Base-by-base conservation (phyloP, 2,113 vertebrate species). In the Xerus inauris region DNA sequence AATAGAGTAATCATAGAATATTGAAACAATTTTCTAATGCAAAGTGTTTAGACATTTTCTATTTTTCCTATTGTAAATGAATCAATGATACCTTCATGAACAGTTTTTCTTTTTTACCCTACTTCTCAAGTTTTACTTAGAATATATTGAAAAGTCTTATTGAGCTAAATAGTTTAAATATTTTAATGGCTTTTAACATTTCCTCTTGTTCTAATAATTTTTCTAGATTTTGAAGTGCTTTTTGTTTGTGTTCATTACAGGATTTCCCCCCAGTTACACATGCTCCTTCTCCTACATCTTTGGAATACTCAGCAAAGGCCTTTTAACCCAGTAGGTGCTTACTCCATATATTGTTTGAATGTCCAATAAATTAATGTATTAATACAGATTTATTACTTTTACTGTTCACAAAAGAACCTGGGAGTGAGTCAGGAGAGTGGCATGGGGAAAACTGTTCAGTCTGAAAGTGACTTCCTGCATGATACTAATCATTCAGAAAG, bases 391-490 rank as follows among this genome's bases (percentile, higher is more conserved):
- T 42, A 38, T 49, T 40, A 35, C 6, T 47, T 26, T 47, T 38
- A 62, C 47, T 79, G 19, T 71, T 97, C 79, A 71, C 49, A 64
- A 62, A 8, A 95, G 40, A 91, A 62, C 67, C 35, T n/a, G 17
- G 24, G 38, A 76, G 59, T 97, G 89, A 97, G 83, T 97, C 89
- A 96, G 47, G 19, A 64, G 51, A 87, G 59, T 87, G 89, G 59
- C 40, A 76, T 71, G 32, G 71, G 84, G 62, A 79, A 96, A 93
- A 94, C 3, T 89, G 51, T 40, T 92, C 51, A 80, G 22, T 89
- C 62, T 67, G 77, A 97, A 95, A 89, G 86, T 67, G 49, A 84
- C 96, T 97, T 97, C 94, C 92, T 83, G 81, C 10, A 45, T 91
- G 30, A 32, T 81, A 84, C 65, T 57, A 67, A 67, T 91, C 92